Percentiles rank a stretch among this genome's conserved stretches.
Conservation (phyloP, 2,113 vertebrate species). For the Menura novaehollandiae region DNA sequence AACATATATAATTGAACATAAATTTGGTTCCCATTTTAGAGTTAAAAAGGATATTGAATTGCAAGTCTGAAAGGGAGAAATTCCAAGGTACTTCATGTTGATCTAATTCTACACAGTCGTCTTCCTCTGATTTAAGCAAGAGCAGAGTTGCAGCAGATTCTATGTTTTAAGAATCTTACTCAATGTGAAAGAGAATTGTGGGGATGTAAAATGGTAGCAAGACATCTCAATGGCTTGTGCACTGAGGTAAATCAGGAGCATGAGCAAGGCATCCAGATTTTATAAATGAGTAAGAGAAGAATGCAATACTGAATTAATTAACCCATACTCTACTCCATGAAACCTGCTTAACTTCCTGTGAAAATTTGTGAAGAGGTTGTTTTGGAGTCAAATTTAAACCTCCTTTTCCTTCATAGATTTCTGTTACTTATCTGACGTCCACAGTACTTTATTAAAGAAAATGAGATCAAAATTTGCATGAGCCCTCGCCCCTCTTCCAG, state of each 20-base stretch:
- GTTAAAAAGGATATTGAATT: not conserved
- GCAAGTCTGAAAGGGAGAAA: not conserved
- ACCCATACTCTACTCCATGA: not conserved
- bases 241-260: not conserved
- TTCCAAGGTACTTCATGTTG: not conserved
- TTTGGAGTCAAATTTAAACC: not conserved
- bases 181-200: not conserved
- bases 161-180: not conserved
- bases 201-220: not conserved
- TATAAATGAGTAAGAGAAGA: not conserved
- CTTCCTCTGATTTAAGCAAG: not conserved
- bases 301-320: not conserved
- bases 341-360: not conserved
- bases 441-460: not conserved
- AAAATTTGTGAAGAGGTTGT: not conserved
- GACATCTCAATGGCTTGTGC: not conserved
- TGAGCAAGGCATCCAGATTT: not conserved
- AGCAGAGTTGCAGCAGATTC: not conserved
- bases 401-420: not conserved
- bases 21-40: not conserved
- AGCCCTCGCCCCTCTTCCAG: not conserved
- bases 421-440: not conserved
- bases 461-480: not conserved
- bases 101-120: not conserved
- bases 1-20: not conserved